Evolutionary conservation across 2,113 vertebrate species (phyloP), one percentile per base, ranked within the genome.

Genomic region (Copsychus sechellarum): DNA sequence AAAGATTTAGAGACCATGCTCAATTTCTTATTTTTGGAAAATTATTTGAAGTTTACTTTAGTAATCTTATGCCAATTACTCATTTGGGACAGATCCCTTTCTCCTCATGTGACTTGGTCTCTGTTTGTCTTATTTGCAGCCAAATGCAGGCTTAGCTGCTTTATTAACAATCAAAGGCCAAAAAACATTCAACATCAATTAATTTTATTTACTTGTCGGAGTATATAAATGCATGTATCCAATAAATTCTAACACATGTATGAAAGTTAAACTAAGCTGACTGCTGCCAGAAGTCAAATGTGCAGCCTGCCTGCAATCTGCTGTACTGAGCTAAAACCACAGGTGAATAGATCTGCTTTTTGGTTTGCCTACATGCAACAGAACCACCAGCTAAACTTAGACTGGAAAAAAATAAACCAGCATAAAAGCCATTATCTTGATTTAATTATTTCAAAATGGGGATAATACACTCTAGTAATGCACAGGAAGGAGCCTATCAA

Each of bases 171-270:
- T 28, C 70, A 81, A 92, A 81, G 53, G 83, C 77, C 77, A 97
- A 92, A 92, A 95, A 79, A 7, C 53, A 87, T 78, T 91, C 93
- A 95, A 29, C 77, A 91, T 84, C 31, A 89, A 93, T 89, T 92
- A 24, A 65, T 85, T 92, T 92, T 93, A 92, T 91, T 97, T 97
- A 89, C 61, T 96, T 89, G 72, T 81, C 40, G 40, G 36, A 79
- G 66, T 71, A 81, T 29, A 81, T 48, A 88, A 89, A 87, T 2
- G 13, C 56, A 81, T 23, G 28, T 43, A 82, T 61, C 78, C 61
- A 85, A 95, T 72, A 93, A 92, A 96, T 92, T 80, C 58, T 86
- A 93, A 96, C 88, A 90, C 88, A 73, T 77, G 54, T 7, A 73
- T 12, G n/a, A 71, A 88, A 92, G 77, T 67, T 74, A 81, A 97